Base-by-base conservation (phyloP, 2,797 vertebrate genomes). In the Emydoidea blandingii region DNA sequence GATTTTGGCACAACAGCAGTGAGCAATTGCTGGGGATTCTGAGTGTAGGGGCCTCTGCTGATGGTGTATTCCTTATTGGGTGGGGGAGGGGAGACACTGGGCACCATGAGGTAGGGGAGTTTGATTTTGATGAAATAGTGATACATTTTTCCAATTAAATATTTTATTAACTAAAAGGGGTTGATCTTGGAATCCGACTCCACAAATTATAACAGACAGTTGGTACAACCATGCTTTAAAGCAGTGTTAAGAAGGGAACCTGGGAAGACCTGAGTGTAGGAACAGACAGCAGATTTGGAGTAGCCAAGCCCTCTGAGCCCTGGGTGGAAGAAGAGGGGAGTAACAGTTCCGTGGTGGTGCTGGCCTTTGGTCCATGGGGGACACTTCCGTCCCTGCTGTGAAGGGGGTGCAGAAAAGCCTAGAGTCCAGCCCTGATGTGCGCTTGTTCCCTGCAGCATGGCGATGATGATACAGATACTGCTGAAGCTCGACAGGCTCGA, bases 401-500 rank as follows among this genome's bases (percentile, higher is more conserved):
- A 29, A 62, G 0, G 11, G 50, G 34, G 62, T n/a, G 52, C 27
- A 1, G 12, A 4, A 11, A 34, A 53, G 19, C 23, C 9, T 31
- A 16, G 18, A 5, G 34, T 56, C 19, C 56, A 29, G 49, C 7
- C 10, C 3, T 0, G 34, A 79, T 19, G 2, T 87, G 10, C 10
- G 37, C 25, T 50, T 79, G 11, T 65, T 92, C 5, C 37, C 84
- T 92, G 10, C 97, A 99, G 99, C 97, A 98, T 98, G 98, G 99
- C 99, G 81, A 99, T 99, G 99, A 99, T 97, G 14, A 98, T 99
- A 94, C 99, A 99, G 98, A 98, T 99, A 31, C 98, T 99, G 34
- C 98, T 99, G 95, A 99, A 99, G 97, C 98, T 99, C 41, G 99
- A 99, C 98, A 98, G 99, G 93, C 98, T 99, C 9, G 99, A 99